Evolutionary conservation across 2,888 invertebrate species (phyloP).

Genomic region (Sphinx pinastri): DNA sequence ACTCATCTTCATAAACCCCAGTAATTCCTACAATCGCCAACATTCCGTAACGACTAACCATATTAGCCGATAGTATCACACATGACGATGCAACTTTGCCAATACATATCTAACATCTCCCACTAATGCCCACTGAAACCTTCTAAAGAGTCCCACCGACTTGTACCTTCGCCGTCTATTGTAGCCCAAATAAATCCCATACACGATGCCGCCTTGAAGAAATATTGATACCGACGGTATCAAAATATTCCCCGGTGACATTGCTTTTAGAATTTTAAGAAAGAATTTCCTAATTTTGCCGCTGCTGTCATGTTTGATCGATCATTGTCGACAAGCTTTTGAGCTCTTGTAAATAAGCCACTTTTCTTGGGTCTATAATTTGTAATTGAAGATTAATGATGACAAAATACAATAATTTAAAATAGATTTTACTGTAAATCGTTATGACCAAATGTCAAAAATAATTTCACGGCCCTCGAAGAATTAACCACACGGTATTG

Average conservation of each 20-base stretch:
- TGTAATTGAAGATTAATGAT: neutral
- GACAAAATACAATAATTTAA: neutral
- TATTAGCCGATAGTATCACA: conserved; percentile 54
- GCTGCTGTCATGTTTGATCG: neutral
- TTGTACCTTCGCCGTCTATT: conserved; percentile 58
- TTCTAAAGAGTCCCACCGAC: conserved; percentile 55
- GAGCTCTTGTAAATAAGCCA: too few relatives aligned
- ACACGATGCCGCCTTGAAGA: conserved; percentile 56
- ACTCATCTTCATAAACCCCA: neutral
- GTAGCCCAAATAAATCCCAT: conserved; percentile 59
- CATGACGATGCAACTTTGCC: conserved; percentile 75
- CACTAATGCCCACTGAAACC: conserved; percentile 44
- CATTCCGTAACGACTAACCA: conserved; percentile 63
- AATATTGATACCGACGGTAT: neutral
- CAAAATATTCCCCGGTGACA: conserved; percentile 18
- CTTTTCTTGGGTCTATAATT: too few relatives aligned
- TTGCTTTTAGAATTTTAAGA: neutral
- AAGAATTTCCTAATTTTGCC: neutral
- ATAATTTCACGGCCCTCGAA: conserved; percentile 7
- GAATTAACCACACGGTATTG: neutral
- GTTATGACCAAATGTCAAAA: conserved; percentile 16
- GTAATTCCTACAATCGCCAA: conserved; percentile 50
- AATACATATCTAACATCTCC: conserved; percentile 69
- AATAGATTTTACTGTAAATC: conserved; percentile 1
- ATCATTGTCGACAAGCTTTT: too few relatives aligned